phyloP scores from a whole-genome alignment of 37 sponge, comb jelly and placozoan genomes.

The Beroe ovata region DNA sequence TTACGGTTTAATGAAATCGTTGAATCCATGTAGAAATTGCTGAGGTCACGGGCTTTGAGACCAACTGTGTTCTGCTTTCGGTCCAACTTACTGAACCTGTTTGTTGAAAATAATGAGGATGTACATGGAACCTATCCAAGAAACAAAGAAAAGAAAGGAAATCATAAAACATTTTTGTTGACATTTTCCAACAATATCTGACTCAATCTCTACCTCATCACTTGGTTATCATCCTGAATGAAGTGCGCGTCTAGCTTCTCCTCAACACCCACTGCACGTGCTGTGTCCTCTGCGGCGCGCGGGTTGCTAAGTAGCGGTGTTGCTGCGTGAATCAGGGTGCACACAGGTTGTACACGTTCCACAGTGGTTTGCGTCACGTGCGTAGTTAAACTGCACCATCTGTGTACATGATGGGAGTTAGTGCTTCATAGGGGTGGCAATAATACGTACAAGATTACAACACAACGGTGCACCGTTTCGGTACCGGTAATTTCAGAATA shows the following conservation, averaged over 20 bases:
- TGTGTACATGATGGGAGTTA: too few relatives aligned
- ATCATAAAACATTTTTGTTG: too few relatives aligned
- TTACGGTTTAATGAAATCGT: constrained; percentile 8
- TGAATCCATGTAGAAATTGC: constrained; percentile 27
- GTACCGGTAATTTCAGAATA: too few relatives aligned
- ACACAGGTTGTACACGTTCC: not conserved
- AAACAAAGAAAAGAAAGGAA: too few relatives aligned
- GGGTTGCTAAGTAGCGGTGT: constrained; percentile 47
- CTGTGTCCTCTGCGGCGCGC: constrained; percentile 3
- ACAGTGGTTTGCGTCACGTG: constrained; percentile 23
- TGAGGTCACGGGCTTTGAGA: not conserved
- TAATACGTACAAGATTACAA: too few relatives aligned
- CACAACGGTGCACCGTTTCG: too few relatives aligned
- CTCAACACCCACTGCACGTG: constrained; percentile 9
- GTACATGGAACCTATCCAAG: too few relatives aligned
- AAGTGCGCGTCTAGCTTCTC: constrained; percentile 53
- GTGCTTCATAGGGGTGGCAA: too few relatives aligned
- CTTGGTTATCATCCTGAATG: constrained; percentile 23
- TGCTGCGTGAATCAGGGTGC: constrained; percentile 3
- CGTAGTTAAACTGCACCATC: constrained; percentile 31
- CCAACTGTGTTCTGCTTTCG: not conserved
- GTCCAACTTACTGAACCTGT: constrained; percentile 47
- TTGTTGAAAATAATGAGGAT: not conserved
- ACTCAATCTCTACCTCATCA: too few relatives aligned
- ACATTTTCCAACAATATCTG: too few relatives aligned